phyloP scores from a whole-genome alignment of 2,113 vertebrate species.

The Rhabdomys dilectus region DNA sequence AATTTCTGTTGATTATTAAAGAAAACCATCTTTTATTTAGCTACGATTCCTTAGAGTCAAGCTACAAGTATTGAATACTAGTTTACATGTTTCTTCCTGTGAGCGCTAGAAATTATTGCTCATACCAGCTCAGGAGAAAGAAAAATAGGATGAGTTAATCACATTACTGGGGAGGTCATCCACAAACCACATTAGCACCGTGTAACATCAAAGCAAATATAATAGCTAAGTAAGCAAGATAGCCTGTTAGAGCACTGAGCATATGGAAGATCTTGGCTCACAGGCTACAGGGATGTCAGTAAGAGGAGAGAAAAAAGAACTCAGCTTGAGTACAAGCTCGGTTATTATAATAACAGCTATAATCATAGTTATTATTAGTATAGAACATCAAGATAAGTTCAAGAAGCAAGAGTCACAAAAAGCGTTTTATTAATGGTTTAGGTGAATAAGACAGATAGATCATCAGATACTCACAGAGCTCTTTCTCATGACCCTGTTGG shows the following conservation, averaged over 20 bases:
- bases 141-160: not conserved
- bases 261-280: not conserved
- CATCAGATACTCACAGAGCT: not conserved
- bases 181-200: not conserved
- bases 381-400: not conserved
- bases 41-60: slow-evolving; percentile 17
- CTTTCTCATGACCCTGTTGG: not conserved
- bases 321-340: not conserved
- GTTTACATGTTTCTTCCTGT: not conserved
- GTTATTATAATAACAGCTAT: no score
- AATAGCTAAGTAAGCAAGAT: not conserved
- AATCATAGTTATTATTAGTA: not conserved
- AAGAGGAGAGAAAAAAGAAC: not conserved
- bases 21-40: slow-evolving; percentile 12
- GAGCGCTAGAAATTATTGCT: not conserved
- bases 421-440: not conserved
- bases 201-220: not conserved
- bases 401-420: not conserved
- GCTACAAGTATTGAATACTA: not conserved
- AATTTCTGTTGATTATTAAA: not conserved
- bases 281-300: not conserved
- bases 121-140: not conserved
- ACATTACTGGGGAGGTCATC: not conserved
- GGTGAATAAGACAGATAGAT: not conserved
- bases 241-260: not conserved